phyloP scores from a whole-genome alignment of 2,113 vertebrate species.

The Genyomyrus donnyi region DNA sequence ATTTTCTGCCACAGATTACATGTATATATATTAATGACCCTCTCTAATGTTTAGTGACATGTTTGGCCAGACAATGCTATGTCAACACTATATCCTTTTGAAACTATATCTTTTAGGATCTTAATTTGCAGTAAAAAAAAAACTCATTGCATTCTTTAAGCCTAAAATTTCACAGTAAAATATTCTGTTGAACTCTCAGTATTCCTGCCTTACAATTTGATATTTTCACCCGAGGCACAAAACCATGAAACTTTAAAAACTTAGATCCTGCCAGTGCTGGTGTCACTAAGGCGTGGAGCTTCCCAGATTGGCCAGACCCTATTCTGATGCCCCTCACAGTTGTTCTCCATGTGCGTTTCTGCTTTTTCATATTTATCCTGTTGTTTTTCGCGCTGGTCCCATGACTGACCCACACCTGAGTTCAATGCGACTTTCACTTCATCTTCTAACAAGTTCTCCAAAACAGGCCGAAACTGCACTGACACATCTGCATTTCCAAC shows the following conservation, averaged over 20 bases:
- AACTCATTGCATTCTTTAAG: not conserved
- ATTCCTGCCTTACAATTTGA: not conserved
- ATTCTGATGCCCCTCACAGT: not conserved
- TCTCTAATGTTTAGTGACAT: slow-evolving; percentile 32
- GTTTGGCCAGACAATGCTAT: slow-evolving; percentile 30
- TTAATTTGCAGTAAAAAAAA: not conserved
- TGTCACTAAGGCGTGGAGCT: not conserved
- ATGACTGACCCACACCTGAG: slow-evolving; percentile 41
- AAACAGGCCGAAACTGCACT: slow-evolving; percentile 11
- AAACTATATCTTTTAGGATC: not conserved
- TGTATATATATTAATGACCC: slow-evolving; percentile 34
- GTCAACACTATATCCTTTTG: slow-evolving; percentile 17
- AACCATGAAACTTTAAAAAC: not conserved
- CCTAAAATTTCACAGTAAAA: not conserved
- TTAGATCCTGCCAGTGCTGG: not conserved
- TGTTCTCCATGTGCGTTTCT: slow-evolving; percentile 32
- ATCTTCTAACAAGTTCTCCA: slow-evolving; percentile 12
- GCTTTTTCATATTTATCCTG: slow-evolving; percentile 26
- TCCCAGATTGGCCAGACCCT: not conserved
- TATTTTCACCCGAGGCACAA: not conserved
- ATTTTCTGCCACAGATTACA: slow-evolving; percentile 29
- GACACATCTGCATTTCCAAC: not conserved
- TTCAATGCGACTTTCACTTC: slow-evolving; percentile 50
- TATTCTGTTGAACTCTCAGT: not conserved
- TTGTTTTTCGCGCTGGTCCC: slow-evolving; percentile 30